Evolutionary conservation across 2,113 vertebrate species (phyloP).

Genomic region (Thermophis baileyi): DNA sequence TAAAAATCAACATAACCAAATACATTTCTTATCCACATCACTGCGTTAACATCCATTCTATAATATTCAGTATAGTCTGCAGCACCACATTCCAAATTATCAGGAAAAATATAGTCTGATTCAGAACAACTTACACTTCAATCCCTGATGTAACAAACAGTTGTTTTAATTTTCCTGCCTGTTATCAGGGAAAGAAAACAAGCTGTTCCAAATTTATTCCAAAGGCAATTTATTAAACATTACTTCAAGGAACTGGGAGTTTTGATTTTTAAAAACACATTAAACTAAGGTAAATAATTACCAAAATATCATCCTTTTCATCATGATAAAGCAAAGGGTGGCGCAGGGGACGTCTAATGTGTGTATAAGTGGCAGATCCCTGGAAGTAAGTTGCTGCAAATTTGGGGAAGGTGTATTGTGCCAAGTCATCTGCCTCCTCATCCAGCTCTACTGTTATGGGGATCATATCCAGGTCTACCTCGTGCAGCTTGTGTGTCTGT

Average conservation of each 20-base stretch:
- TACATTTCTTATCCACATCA: not conserved
- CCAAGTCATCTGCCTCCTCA: slow-evolving; percentile 64
- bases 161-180: not conserved
- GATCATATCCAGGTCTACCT: slow-evolving; percentile 85
- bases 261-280: not conserved
- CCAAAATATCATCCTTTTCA: slow-evolving; percentile 79
- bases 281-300: slow-evolving; percentile 51
- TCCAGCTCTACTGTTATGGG: slow-evolving; percentile 72
- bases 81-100: not conserved
- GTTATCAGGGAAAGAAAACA: not conserved
- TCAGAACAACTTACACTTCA: not conserved
- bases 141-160: not conserved
- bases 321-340: slow-evolving; percentile 91
- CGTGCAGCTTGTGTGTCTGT: slow-evolving; percentile 59
- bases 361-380: slow-evolving; percentile 76
- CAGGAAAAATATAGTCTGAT: not conserved
- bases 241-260: not conserved
- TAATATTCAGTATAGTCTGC: not conserved
- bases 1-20: not conserved
- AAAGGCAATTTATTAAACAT: not conserved
- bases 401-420: slow-evolving; percentile 88
- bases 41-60: not conserved
- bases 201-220: not conserved
- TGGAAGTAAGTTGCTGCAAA: slow-evolving; percentile 95
- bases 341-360: slow-evolving; percentile 77